Conservation (phyloP, 2,113 vertebrate species). For the Prietella phreatophila region DNA sequence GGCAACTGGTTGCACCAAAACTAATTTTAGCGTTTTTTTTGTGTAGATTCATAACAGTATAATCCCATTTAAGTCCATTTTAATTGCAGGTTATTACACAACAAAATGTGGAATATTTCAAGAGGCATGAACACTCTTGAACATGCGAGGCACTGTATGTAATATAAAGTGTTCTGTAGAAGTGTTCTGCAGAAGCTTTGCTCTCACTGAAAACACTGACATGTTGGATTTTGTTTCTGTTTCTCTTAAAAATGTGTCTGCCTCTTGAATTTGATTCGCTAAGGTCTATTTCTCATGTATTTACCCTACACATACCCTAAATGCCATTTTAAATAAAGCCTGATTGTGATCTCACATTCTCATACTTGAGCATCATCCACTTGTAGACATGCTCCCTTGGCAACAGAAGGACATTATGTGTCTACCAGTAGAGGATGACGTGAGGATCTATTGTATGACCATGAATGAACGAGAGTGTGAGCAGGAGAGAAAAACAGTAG, state of each 20-base stretch:
- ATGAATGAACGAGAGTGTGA: not conserved
- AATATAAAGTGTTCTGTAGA: not conserved
- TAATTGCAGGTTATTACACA: not conserved
- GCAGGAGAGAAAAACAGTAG: not conserved
- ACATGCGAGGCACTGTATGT: not conserved
- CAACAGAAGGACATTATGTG: constrained; percentile 28
- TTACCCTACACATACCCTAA: not conserved
- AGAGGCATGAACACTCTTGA: not conserved
- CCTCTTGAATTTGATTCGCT: not conserved
- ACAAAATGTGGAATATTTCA: not conserved
- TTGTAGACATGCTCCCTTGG: constrained; percentile 31
- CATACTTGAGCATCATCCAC: constrained; percentile 8
- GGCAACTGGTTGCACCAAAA: not conserved
- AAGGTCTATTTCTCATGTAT: not conserved
- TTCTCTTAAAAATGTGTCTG: not conserved
- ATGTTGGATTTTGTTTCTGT: not conserved
- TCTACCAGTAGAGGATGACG: constrained; percentile 23
- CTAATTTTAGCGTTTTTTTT: not conserved
- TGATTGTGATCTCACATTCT: constrained; percentile 9
- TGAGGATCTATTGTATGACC: constrained; percentile 4
- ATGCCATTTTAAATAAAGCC: not conserved
- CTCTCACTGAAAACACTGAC: not conserved
- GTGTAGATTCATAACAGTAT: not conserved
- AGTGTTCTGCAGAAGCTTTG: not conserved
- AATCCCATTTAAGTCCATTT: not conserved